Conservation (phyloP, 2,797 vertebrate species). For the Anas flavirostris region DNA sequence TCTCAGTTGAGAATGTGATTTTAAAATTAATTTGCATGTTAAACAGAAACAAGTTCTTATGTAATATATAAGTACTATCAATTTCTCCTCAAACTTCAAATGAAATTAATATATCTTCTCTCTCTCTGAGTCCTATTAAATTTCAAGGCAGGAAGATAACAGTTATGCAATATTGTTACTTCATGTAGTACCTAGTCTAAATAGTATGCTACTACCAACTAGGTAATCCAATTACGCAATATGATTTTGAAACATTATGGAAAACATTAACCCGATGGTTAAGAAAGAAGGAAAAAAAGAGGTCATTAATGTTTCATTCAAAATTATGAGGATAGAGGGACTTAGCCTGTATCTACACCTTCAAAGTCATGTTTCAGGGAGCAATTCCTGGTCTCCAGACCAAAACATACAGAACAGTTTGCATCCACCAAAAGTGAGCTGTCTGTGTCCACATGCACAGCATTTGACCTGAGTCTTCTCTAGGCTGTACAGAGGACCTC, state of each 20-base stretch:
- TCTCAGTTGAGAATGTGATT: not conserved
- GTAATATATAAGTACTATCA: accelerated
- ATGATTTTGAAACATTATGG: not conserved
- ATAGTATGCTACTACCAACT: not conserved
- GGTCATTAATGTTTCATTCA: not conserved
- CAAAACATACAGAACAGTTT: not conserved
- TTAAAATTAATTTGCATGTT: not conserved
- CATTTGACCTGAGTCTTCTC: not conserved
- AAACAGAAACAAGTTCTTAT: not conserved
- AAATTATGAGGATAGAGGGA: not conserved
- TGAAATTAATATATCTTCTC: not conserved
- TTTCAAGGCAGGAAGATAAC: not conserved
- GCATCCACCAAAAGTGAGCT: not conserved
- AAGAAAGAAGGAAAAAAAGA: not conserved
- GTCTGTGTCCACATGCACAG: not conserved
- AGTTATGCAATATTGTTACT: not conserved
- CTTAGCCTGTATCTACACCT: not conserved
- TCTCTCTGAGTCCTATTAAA: not conserved
- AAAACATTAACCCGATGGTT: not conserved
- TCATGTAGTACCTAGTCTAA: not conserved
- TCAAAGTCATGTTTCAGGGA: not conserved
- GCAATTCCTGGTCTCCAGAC: not conserved
- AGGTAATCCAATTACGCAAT: not conserved
- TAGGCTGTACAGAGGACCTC: not conserved
- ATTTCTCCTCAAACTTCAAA: not conserved